Evolutionary conservation across 2,888 invertebrate genomes (phyloP).

Genomic region (Leistus spinibarbis): DNA sequence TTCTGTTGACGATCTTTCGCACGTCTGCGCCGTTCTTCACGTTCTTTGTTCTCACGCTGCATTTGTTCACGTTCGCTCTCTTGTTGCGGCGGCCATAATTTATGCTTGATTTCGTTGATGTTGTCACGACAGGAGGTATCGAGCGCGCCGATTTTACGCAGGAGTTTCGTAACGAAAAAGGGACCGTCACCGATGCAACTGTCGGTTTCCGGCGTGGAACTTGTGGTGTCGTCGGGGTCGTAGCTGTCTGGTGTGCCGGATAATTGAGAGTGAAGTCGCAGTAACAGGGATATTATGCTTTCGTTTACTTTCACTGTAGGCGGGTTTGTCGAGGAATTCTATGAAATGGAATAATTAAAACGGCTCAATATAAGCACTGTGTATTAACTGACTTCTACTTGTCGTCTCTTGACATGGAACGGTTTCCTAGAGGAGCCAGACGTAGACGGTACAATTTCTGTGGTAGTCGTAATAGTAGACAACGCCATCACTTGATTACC

Average conservation of each 20-base stretch:
- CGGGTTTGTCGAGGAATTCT: slow-evolving; percentile 50
- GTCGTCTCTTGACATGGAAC: slow-evolving; percentile 48
- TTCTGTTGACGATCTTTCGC: slow-evolving; percentile 91
- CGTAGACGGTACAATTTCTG: slow-evolving; percentile 35
- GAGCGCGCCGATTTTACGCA: slow-evolving; percentile 74
- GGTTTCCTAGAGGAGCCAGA: slow-evolving; percentile 45
- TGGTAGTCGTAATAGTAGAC: slow-evolving; percentile 44
- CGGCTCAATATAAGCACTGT: not conserved
- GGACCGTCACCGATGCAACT: slow-evolving; percentile 82
- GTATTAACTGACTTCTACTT: slow-evolving; percentile 45
- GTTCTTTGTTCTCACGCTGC: slow-evolving; percentile 71
- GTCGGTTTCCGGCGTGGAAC: slow-evolving; percentile 51
- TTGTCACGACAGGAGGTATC: slow-evolving; percentile 73
- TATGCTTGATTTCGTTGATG: slow-evolving; percentile 72
- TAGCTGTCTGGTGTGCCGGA: slow-evolving; percentile 83
- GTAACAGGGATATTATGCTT: slow-evolving; percentile 88
- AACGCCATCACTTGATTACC: slow-evolving; percentile 50
- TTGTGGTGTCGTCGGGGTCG: slow-evolving; percentile 54
- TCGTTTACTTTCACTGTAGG: slow-evolving; percentile 68
- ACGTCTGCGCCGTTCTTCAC: slow-evolving; percentile 80
- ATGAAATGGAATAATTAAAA: slow-evolving; percentile 17
- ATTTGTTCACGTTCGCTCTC: slow-evolving; percentile 79
- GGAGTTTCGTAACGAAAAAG: slow-evolving; percentile 80
- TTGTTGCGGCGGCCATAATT: slow-evolving; percentile 82
- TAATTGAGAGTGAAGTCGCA: slow-evolving; percentile 89